Evolutionary conservation across 2,797 vertebrate genomes (phyloP), one percentile per base, ranked within the genome.

Genomic region (Psittacula echo): DNA sequence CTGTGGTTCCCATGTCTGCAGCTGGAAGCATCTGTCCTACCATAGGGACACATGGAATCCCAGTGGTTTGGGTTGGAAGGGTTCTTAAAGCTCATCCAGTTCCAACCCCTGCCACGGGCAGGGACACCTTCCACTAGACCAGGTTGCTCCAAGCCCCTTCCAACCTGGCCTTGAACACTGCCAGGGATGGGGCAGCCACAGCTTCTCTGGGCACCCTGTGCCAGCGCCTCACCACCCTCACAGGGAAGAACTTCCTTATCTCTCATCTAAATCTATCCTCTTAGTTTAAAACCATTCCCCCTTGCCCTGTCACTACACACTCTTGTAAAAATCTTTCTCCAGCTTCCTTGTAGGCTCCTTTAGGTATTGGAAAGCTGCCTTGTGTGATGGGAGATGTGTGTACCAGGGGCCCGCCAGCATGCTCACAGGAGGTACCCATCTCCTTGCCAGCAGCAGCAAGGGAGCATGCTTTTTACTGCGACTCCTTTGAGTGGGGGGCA

Each of bases 311-410:
- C 26, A 61, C 41, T 72, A 44, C 7, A 44, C 66, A 27, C 32
- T 29, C 50, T 75, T 70, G 48, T 22, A 34, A 80, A 20, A 64
- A 24, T 27, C 34, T 45, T 16, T 61, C 32, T 48, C 81, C 53
- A 44, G 45, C 66, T 83, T 83, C 61, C 53, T 17, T 30, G 19
- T 44, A 62, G 27, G 27, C 13, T 4, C 7, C 32, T 50, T 67
- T 73, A 50, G 20, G 5, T 87, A 34, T 41, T 62, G 53, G 42
- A 73, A 67, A 62, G 72, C 13, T 54, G 27, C n/a, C 62, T 37
- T 0, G 0, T 54, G 74, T 44, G 53, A 50, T 22, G 26, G 65
- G 39, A 85, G 53, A n/a, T 0, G 0, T 2, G 11, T 34, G 29
- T 37, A 21, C 9, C 10, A 11, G 32, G 27, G 2, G 7, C 23